Evolutionary conservation across 2,797 vertebrate genomes (phyloP).

Genomic region (Tapirus indicus): DNA sequence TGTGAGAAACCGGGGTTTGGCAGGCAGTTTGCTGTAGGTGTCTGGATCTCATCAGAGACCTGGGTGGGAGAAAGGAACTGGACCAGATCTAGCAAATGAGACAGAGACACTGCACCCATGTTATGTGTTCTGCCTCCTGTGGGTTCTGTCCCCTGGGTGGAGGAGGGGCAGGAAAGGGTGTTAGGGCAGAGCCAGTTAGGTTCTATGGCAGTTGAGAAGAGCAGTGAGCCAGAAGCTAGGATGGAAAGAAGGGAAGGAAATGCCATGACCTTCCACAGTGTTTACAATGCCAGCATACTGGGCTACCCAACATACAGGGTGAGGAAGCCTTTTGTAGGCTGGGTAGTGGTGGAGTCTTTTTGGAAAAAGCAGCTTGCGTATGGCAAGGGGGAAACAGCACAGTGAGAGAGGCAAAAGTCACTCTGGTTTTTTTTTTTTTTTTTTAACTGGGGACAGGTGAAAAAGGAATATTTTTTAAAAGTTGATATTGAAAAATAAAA

Average conservation of each 20-base stretch:
- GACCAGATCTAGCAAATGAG: background rate
- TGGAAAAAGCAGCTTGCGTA: background rate
- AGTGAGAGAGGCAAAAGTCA: background rate
- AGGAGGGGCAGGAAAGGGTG: background rate
- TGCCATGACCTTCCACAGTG: background rate
- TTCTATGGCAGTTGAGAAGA: constrained; percentile 28
- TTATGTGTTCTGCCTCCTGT: background rate
- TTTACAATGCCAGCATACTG: background rate
- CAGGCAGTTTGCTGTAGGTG: background rate
- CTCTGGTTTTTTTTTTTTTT: background rate
- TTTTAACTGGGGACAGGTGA: background rate
- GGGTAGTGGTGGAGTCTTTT: background rate
- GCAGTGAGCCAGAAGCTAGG: background rate
- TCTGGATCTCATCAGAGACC: background rate
- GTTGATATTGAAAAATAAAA: background rate
- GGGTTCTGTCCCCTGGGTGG: background rate
- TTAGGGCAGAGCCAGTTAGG: background rate
- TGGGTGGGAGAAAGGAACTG: background rate
- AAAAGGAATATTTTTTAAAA: background rate
- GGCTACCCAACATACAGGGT: background rate
- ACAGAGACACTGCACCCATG: background rate
- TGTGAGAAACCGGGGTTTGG: background rate
- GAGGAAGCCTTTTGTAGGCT: background rate
- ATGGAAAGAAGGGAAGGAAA: background rate
- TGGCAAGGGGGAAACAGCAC: background rate